phyloP scores from a whole-genome alignment of 2,113 vertebrate genomes.

The Oriolus oriolus region DNA sequence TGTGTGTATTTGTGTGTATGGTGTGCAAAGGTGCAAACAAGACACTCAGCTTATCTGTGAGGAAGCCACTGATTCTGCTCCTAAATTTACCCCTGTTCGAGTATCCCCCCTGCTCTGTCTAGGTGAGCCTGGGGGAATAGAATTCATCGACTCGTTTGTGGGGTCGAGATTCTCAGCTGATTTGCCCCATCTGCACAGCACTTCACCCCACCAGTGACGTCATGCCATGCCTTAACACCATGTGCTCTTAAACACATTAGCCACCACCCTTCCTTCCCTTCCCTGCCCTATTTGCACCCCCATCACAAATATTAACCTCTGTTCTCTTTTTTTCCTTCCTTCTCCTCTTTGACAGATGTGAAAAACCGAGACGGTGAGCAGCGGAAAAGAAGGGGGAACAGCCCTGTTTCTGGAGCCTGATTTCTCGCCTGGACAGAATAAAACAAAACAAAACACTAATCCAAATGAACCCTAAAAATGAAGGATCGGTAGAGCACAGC shows the following conservation, averaged over 20 bases:
- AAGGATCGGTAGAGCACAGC: constrained; percentile 95
- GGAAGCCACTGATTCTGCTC: background rate
- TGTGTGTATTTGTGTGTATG: background rate
- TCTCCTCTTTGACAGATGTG: constrained; percentile 81
- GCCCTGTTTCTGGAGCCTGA: constrained; percentile 76
- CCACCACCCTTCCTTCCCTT: constrained; percentile 7
- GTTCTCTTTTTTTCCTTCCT: background rate
- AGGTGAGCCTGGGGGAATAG: background rate
- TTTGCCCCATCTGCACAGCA: constrained; percentile 1
- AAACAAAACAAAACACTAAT: constrained; percentile 70
- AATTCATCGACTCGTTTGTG: background rate
- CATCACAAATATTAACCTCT: constrained; percentile 27
- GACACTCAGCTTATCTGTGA: background rate
- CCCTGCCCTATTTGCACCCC: background rate
- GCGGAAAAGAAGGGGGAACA: constrained; percentile 71
- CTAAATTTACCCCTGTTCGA: background rate
- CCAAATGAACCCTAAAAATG: constrained; percentile 81
- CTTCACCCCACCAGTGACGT: constrained; percentile 51
- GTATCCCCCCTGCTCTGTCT: background rate
- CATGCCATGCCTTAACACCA: constrained; percentile 39
- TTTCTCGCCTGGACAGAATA: constrained; percentile 71
- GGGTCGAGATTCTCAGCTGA: background rate
- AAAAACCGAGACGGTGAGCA: constrained; percentile 95
- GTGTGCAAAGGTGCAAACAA: constrained; percentile 3
- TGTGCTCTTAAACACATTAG: constrained; percentile 33